Conservation (phyloP, 2,888 invertebrate genomes). For the Rhingia campestris region DNA sequence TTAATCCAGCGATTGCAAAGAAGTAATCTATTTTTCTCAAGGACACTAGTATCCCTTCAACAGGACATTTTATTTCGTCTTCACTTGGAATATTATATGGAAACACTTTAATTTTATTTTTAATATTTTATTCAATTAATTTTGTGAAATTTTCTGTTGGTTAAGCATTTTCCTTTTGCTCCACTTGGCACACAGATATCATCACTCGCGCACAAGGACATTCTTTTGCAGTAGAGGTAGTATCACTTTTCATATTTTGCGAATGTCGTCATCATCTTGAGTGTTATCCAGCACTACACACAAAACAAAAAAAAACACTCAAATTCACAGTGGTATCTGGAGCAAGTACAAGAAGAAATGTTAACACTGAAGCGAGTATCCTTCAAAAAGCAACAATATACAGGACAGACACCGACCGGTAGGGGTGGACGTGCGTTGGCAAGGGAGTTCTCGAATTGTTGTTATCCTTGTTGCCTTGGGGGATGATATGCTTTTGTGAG, state of each 20-base stretch:
- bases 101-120: background rate
- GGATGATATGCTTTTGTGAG: slow-evolving; percentile 10
- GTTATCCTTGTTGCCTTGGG: slow-evolving; percentile 33
- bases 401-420: background rate
- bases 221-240: slow-evolving; percentile 14
- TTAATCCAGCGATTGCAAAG: slow-evolving; percentile 36
- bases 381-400: slow-evolving; percentile 39
- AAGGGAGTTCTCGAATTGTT: slow-evolving; percentile 16
- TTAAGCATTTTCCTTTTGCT: slow-evolving; percentile 27
- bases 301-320: slow-evolving; percentile 19
- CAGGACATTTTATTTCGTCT: slow-evolving; percentile 15
- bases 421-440: background rate
- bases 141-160: slow-evolving; percentile 45
- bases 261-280: slow-evolving; percentile 59
- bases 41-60: slow-evolving; percentile 30
- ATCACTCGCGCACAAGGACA: slow-evolving; percentile 64
- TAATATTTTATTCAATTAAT: slow-evolving; percentile 20
- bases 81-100: background rate
- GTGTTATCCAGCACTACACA: slow-evolving; percentile 15
- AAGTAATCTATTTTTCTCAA: slow-evolving; percentile 14
- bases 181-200: slow-evolving; percentile 46
- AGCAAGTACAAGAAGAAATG: slow-evolving; percentile 51
- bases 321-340: slow-evolving; percentile 50
- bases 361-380: slow-evolving; percentile 50
- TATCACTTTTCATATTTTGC: slow-evolving; percentile 54